Base-by-base conservation (phyloP, 2,888 invertebrate genomes). In the Cephus pygmeus region DNA sequence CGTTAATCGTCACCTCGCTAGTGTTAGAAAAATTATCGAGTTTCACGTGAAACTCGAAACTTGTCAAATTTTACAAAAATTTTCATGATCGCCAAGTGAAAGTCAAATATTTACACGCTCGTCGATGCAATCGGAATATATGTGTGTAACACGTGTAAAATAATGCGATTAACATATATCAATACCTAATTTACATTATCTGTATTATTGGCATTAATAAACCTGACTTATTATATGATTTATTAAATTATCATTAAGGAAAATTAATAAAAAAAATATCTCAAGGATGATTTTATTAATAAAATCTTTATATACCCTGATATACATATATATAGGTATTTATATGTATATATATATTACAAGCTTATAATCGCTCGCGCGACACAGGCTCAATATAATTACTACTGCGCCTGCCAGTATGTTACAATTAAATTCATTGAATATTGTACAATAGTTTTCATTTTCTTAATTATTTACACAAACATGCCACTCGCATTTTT, bases 401-500 rank as follows among this genome's bases (percentile, higher is more conserved):
- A 23, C 6, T 56, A 56, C 23, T 23, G 56, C 56, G 56, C 56
- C 56, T 23, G 56, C 56, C 56, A 56, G 56, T 56, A 56, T 56
- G 6, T 56, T 56, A 23, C 23, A 56, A 56, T 23, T 56, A 9
- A 56, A 15, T 56, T 23, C 6, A 23, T 23, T 56, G 9, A 23
- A 56, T 56, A 56, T 56, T 9, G 23, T 56, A 56, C 56, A 56
- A 56, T 31, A 30, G 36, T 11, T 71, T 36, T 75, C 12, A 35
- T 11, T 56, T 75, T 34, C 33, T 69, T 69, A 31, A 40, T n/a
- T 76, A 71, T 40, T 36, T 31, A 40, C 33, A 23, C n/a, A 71
- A 69, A 78, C 73, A 69, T 74, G 78, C 76, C 76, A 78, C 76
- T 73, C 71, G 69, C 69, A 40, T 73, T 74, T 56, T 56, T 23